A percentile compares a stretch with the other conserved stretches of the same genome.
phyloP scores from a whole-genome alignment of 2,113 vertebrate genomes.

The Tautogolabrus adspersus region DNA sequence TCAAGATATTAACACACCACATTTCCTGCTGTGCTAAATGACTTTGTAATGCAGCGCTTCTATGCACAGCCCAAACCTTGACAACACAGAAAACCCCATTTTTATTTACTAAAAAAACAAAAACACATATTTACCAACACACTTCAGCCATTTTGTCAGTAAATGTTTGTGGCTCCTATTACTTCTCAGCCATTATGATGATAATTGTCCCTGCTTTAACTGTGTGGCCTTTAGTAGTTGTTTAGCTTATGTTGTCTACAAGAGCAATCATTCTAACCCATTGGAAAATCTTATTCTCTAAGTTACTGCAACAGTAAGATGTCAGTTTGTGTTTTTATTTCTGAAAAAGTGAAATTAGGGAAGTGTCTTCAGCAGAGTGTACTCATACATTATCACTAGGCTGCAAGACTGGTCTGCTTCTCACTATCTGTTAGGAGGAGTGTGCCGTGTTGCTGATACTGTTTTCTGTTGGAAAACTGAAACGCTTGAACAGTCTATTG shows the following conservation, averaged over 20 bases:
- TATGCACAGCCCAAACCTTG: constrained; percentile 11
- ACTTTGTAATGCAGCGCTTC: constrained; percentile 3
- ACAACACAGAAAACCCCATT: background rate
- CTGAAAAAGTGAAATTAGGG: background rate
- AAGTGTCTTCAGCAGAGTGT: background rate
- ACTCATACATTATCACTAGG: constrained; percentile 56
- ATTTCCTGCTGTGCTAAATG: constrained; percentile 36
- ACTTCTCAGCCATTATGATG: constrained; percentile 1
- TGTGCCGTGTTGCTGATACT: constrained; percentile 59
- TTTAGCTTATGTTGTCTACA: background rate
- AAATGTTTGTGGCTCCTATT: background rate
- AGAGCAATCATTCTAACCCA: constrained; percentile 25
- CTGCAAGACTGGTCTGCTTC: constrained; percentile 34
- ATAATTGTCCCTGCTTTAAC: background rate
- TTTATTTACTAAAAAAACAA: too few relatives aligned
- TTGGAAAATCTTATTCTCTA: background rate
- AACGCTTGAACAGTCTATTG: background rate
- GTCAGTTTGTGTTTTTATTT: background rate
- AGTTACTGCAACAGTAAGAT: background rate
- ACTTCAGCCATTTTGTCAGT: background rate
- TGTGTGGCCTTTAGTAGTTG: constrained; percentile 5
- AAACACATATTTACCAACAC: background rate
- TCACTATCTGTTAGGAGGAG: constrained; percentile 59
- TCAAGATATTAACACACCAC: constrained; percentile 57
- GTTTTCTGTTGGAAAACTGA: constrained; percentile 30